phyloP scores from a whole-genome alignment of 2,797 vertebrate genomes.

The Propithecus deckenii region DNA sequence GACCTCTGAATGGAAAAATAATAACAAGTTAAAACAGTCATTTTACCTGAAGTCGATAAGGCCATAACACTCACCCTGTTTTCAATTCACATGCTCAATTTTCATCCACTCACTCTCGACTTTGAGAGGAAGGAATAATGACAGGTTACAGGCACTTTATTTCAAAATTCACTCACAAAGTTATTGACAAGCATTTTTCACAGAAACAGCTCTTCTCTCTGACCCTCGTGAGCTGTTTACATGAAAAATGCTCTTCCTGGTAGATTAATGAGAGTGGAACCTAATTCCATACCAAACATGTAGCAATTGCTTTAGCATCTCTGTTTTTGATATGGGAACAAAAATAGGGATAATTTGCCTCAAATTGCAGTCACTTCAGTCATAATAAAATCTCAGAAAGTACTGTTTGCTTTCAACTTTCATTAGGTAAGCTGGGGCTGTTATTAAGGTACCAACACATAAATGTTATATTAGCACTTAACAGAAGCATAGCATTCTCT shows the following conservation, averaged over 20 bases:
- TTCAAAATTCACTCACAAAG: constrained; percentile 94
- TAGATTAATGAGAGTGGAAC: constrained; percentile 91
- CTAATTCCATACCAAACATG: constrained; percentile 91
- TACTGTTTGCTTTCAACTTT: constrained; percentile 89
- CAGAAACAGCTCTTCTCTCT: constrained; percentile 85
- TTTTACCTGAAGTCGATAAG: constrained; percentile 94
- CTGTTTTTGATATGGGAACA: constrained; percentile 85
- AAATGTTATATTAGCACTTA: constrained; percentile 97
- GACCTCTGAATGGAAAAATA: constrained; percentile 95
- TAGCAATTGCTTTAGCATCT: constrained; percentile 88
- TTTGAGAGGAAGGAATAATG: constrained; percentile 95
- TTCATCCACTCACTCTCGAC: constrained; percentile 94
- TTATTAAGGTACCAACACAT: constrained; percentile 89
- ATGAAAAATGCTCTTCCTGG: constrained; percentile 92
- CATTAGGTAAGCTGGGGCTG: constrained; percentile 87
- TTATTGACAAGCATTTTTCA: constrained; percentile 91
- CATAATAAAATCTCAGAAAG: constrained; percentile 89
- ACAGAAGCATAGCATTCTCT: constrained; percentile 88
- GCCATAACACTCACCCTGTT: constrained; percentile 92
- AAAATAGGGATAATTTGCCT: constrained; percentile 87
- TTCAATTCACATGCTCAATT: constrained; percentile 97
- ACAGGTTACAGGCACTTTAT: constrained; percentile 95
- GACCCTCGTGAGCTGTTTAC: constrained; percentile 90
- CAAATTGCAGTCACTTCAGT: constrained; percentile 88
- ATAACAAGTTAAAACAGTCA: constrained; percentile 93